Conservation (phyloP, 2,113 vertebrate genomes). For the Rallus limicola region DNA sequence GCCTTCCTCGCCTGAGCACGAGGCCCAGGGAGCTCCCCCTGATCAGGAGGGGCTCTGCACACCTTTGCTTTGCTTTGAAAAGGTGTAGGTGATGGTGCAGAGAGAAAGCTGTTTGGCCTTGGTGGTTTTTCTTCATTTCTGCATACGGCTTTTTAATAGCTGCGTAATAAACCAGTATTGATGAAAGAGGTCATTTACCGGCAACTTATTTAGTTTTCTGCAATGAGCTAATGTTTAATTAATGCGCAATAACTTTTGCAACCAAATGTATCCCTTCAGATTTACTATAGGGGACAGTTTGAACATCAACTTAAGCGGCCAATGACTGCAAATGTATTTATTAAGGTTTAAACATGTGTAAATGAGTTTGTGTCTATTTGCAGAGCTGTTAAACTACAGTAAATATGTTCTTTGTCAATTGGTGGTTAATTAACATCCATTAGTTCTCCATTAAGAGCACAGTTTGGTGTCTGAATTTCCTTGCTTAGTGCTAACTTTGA, state of each 20-base stretch:
- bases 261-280: conserved; percentile 56
- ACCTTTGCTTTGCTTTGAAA: background rate
- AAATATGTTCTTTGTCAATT: conserved; percentile 67
- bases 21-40: background rate
- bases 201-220: conserved; percentile 53
- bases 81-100: background rate
- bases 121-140: background rate
- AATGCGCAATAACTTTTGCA: conserved; percentile 45
- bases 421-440: conserved; percentile 64
- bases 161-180: conserved; percentile 39
- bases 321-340: conserved; percentile 63
- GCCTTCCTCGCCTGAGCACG: background rate
- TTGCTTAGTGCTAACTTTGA: conserved; percentile 23
- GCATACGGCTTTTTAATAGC: background rate
- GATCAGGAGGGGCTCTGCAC: background rate
- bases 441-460: conserved; percentile 62
- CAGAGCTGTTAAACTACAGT: conserved; percentile 55
- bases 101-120: background rate
- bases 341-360: conserved; percentile 69
- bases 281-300: conserved; percentile 38
- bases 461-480: conserved; percentile 49
- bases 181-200: conserved; percentile 57
- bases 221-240: conserved; percentile 58
- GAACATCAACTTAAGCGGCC: conserved; percentile 50
- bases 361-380: conserved; percentile 61